A percentile compares a stretch with the other conserved stretches of the same genome.
phyloP scores from a whole-genome alignment of 2,888 invertebrate genomes.

The Tanypteryx hageni region DNA sequence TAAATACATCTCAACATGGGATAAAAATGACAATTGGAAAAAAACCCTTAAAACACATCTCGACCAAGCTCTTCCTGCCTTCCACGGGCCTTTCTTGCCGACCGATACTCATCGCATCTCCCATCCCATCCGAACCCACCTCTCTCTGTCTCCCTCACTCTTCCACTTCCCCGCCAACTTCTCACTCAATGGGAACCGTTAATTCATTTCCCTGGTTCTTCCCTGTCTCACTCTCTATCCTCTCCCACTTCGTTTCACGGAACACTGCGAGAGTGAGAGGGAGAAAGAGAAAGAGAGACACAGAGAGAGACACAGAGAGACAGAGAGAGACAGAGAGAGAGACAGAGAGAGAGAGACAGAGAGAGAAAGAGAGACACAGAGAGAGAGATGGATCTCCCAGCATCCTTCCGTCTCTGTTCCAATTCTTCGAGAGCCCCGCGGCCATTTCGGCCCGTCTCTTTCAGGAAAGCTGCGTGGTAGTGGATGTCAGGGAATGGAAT shows the following conservation, averaged over 20 bases:
- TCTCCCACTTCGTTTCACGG: background rate
- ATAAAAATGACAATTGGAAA: too few species aligned
- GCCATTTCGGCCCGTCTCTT: conserved; percentile 52
- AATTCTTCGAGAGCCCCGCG: conserved; percentile 42
- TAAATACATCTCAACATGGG: too few species aligned
- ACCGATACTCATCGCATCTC: too few species aligned
- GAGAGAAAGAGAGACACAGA: background rate
- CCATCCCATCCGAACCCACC: too few species aligned
- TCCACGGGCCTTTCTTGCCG: too few species aligned
- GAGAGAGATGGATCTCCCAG: background rate
- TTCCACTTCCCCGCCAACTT: background rate
- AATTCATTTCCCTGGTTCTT: background rate
- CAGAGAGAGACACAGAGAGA: too few species aligned
- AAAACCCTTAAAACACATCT: too few species aligned
- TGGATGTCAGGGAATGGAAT: background rate
- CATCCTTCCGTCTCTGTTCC: conserved; percentile 32
- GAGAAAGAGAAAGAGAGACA: background rate
- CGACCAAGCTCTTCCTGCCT: too few species aligned
- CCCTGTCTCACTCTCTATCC: conserved; percentile 8
- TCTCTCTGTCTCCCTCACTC: background rate
- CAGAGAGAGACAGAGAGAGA: background rate
- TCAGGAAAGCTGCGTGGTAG: background rate
- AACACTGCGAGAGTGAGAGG: background rate
- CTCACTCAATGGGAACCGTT: background rate
- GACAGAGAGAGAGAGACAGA: background rate